A percentile compares a stretch with the other conserved stretches of the same genome.
phyloP scores from a whole-genome alignment of 2,888 invertebrate genomes.

The Herminia tarsipennalis region DNA sequence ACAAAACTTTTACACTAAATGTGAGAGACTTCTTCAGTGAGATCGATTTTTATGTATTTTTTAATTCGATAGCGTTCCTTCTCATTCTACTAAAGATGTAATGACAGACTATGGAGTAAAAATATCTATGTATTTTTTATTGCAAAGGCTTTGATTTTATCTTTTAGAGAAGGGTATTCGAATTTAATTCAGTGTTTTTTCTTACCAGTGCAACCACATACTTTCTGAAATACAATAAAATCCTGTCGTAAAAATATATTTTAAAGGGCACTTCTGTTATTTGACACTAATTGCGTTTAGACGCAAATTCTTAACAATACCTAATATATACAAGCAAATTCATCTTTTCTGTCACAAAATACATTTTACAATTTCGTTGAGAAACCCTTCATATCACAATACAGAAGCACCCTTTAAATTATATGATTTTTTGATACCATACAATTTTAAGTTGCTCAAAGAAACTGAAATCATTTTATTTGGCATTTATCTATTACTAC shows the following conservation, averaged over 20 bases:
- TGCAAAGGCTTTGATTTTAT: too few relatives aligned
- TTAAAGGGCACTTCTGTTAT: conserved; percentile 8
- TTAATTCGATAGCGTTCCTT: too few relatives aligned
- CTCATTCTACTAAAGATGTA: too few relatives aligned
- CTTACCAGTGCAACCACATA: conserved; percentile 31
- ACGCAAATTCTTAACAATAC: conserved; percentile 5
- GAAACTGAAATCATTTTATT: conserved; percentile 53
- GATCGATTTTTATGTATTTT: too few relatives aligned
- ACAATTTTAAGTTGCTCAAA: conserved; percentile 19
- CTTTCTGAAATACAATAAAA: conserved; percentile 1
- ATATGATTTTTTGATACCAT: conserved; percentile 9
- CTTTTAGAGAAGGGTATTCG: too few relatives aligned
- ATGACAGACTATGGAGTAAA: too few relatives aligned
- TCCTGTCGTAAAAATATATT: conserved; percentile 18
- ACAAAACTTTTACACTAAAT: too few relatives aligned
- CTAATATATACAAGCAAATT: conserved; percentile 20
- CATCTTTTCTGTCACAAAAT: not conserved
- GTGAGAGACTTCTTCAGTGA: too few relatives aligned
- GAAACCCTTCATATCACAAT: conserved; percentile 4
- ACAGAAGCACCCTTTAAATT: conserved; percentile 19
- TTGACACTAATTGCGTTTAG: not conserved
- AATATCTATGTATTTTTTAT: conserved; percentile 11
- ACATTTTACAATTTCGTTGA: conserved; percentile 12
- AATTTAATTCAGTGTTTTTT: too few relatives aligned
- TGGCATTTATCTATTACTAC: conserved; percentile 78